Conservation (phyloP, 2,797 vertebrate species). For the Momotus momota region DNA sequence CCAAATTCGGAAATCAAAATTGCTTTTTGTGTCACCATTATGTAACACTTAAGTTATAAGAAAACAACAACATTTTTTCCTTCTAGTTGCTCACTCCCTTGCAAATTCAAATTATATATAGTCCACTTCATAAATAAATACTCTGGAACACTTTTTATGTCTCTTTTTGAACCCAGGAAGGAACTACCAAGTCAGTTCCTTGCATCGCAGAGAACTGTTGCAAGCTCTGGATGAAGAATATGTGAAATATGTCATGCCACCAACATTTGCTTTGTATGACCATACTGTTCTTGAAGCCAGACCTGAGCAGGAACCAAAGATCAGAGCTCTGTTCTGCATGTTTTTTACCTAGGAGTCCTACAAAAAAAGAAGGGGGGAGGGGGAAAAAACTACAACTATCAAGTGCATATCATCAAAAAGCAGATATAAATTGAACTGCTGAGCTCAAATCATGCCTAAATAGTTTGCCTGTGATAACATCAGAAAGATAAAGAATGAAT, state of each 20-base stretch:
- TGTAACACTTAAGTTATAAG: background rate
- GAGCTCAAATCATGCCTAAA: constrained; percentile 38
- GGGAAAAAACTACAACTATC: background rate
- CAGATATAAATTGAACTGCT: constrained; percentile 34
- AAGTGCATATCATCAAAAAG: constrained; percentile 38
- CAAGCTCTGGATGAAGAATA: background rate
- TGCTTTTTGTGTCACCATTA: background rate
- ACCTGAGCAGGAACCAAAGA: constrained; percentile 7
- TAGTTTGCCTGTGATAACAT: constrained; percentile 40
- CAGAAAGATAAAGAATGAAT: constrained; percentile 55
- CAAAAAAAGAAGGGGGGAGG: background rate
- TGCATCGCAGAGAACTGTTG: background rate
- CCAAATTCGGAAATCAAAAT: background rate
- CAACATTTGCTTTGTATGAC: constrained; percentile 22
- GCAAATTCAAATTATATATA: background rate
- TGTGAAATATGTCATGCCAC: background rate
- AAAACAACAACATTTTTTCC: background rate
- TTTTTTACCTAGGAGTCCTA: background rate
- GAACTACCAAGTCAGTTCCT: background rate
- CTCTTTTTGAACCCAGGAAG: background rate
- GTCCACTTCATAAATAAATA: background rate
- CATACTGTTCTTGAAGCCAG: background rate
- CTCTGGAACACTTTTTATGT: background rate
- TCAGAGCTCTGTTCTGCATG: background rate
- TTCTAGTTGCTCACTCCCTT: background rate